Evolutionary conservation across 2,797 vertebrate genomes (phyloP).

Genomic region (Gambelia wislizenii): DNA sequence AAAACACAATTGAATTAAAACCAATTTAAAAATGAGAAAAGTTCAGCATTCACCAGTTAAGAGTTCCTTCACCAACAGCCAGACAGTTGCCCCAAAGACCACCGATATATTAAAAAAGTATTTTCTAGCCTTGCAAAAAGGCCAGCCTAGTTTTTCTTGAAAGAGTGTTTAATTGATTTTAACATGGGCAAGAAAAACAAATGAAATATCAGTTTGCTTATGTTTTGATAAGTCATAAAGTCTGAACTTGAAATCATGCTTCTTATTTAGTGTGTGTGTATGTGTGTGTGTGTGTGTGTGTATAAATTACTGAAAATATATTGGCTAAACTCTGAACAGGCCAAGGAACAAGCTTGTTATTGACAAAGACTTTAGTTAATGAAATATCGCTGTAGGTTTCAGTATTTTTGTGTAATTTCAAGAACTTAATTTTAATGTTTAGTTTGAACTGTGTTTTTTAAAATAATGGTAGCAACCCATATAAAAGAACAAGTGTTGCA

Average conservation of each 20-base stretch:
- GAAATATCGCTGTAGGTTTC: not conserved
- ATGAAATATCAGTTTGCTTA: not conserved
- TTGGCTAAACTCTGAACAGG: not conserved
- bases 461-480: constrained; percentile 7
- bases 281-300: no score
- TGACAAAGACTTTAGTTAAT: not conserved
- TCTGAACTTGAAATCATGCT: not conserved
- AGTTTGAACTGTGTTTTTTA: constrained; percentile 4
- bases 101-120: no score
- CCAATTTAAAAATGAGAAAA: no score
- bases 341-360: not conserved
- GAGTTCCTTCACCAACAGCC: no score
- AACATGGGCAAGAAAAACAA: not conserved
- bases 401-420: not conserved
- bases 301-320: no score
- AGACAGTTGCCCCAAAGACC: no score
- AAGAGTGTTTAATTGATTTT: not conserved
- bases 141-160: no score
- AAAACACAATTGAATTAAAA: no score
- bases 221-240: not conserved
- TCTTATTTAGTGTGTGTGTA: no score
- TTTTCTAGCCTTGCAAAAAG: no score
- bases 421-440: not conserved
- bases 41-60: no score
- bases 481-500: constrained; percentile 44